Evolutionary conservation across 2,888 invertebrate species (phyloP).

Genomic region (Synanthedon vespiformis): DNA sequence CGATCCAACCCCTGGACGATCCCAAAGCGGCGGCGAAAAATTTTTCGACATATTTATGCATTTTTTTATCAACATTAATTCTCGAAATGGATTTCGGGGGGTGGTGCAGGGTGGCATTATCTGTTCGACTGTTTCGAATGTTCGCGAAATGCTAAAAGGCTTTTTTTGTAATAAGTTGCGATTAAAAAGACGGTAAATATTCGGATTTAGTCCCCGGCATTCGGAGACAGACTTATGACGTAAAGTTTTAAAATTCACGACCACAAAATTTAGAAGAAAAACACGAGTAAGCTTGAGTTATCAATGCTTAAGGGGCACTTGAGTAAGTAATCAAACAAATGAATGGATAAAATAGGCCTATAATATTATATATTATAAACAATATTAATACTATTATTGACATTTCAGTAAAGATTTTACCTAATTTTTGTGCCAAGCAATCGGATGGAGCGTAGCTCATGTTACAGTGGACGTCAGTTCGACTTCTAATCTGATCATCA

Average conservation of each 20-base stretch:
- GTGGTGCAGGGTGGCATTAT: conserved; percentile 11
- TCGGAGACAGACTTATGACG: too few species aligned
- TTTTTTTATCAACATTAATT: conserved; percentile 45
- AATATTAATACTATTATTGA: too few species aligned
- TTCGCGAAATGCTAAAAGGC: conserved; percentile 8
- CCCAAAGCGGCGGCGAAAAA: conserved; percentile 28
- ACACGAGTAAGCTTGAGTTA: too few species aligned
- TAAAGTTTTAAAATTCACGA: conserved; percentile 1
- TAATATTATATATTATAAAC: too few species aligned
- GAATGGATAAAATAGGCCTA: too few species aligned
- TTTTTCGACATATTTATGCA: conserved; percentile 40
- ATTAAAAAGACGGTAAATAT: background rate
- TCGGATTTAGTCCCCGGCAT: background rate
- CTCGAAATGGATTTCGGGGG: conserved; percentile 48
- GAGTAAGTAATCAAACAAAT: too few species aligned
- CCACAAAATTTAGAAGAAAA: conserved; percentile 5
- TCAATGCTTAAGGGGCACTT: too few species aligned
- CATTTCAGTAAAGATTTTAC: too few species aligned
- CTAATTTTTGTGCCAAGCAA: too few species aligned
- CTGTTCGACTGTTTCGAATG: conserved; percentile 19
- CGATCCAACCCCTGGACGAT: conserved; percentile 13
- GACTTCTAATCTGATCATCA: too few species aligned
- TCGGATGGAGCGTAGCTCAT: too few species aligned
- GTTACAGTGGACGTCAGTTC: too few species aligned
- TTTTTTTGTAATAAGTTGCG: background rate